These are phyloP conservation scores for Ptychochromis oligacanthus DNA, from an alignment of 2,113 vertebrate genomes.

Conservation along the genomic window DNA sequence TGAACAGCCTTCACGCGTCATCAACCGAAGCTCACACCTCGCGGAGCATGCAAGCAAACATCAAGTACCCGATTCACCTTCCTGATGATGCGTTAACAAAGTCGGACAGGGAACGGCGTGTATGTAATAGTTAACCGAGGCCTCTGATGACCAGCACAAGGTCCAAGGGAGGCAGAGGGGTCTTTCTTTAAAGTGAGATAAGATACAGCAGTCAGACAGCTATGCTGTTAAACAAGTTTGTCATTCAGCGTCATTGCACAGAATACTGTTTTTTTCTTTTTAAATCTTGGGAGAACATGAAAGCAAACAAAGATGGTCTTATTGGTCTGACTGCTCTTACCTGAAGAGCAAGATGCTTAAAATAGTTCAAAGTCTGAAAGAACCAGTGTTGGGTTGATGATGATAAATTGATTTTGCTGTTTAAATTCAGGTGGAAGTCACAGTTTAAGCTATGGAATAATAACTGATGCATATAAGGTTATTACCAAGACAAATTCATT, in stretches of 20 bases:
- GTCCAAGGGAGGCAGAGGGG: neutral
- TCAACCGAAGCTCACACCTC: constrained; percentile 22
- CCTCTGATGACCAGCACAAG: neutral
- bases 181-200: neutral
- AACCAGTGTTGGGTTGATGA: neutral
- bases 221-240: constrained; percentile 1
- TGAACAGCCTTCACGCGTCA: constrained; percentile 21
- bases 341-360: neutral
- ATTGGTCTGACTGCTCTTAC: neutral
- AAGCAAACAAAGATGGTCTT: neutral
- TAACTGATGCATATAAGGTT: neutral
- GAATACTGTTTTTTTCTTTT: neutral
- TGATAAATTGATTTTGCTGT: neutral
- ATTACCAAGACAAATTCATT: neutral
- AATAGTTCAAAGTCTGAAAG: neutral
- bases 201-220: neutral
- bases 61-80: neutral
- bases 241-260: neutral
- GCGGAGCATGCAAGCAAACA: constrained; percentile 60
- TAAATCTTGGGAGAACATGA: neutral
- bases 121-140: constrained; percentile 33
- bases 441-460: neutral
- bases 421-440: neutral
- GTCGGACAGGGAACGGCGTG: neutral
- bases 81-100: neutral